Conservation (phyloP, 2,113 vertebrate species). For the Chloropsis hardwickii region DNA sequence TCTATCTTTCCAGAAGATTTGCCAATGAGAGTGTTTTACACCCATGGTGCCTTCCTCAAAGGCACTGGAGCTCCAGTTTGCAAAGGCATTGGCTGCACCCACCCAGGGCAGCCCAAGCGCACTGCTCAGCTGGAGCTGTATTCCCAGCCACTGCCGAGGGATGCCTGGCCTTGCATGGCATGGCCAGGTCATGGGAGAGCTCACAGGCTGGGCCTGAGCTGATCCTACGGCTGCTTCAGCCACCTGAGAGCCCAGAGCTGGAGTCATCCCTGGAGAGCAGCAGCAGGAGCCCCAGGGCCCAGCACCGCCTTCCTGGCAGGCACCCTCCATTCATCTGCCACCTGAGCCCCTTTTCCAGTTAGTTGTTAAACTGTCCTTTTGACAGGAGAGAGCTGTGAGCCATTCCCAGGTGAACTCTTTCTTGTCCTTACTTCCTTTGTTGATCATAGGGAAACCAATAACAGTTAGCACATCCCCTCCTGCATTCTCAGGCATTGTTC, state of each 20-base stretch:
- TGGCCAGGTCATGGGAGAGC: background rate
- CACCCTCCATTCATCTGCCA: background rate
- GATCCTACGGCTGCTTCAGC: background rate
- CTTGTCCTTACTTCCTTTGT: background rate
- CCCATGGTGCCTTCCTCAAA: background rate
- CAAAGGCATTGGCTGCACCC: background rate
- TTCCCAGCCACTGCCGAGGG: fast-evolving
- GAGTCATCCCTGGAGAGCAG: background rate
- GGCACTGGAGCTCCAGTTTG: background rate
- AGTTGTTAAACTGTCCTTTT: background rate
- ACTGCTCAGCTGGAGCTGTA: fast-evolving
- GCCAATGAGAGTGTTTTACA: background rate
- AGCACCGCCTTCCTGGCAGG: fast-evolving
- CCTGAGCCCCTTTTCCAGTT: background rate
- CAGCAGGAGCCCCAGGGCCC: fast-evolving
- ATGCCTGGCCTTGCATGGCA: fast-evolving
- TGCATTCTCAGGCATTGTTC: background rate
- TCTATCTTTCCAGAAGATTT: slow-evolving; percentile 8
- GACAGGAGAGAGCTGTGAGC: background rate
- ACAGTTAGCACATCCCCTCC: background rate
- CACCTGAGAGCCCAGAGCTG: background rate
- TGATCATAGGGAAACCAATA: background rate
- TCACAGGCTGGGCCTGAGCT: background rate
- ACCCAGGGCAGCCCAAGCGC: background rate
- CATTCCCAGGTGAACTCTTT: background rate